Percentiles rank a stretch among this genome's conserved stretches.
These are phyloP conservation scores for Pygoscelis antarcticus DNA, from an alignment of 2,113 vertebrate species.

Conservation along the genomic window DNA sequence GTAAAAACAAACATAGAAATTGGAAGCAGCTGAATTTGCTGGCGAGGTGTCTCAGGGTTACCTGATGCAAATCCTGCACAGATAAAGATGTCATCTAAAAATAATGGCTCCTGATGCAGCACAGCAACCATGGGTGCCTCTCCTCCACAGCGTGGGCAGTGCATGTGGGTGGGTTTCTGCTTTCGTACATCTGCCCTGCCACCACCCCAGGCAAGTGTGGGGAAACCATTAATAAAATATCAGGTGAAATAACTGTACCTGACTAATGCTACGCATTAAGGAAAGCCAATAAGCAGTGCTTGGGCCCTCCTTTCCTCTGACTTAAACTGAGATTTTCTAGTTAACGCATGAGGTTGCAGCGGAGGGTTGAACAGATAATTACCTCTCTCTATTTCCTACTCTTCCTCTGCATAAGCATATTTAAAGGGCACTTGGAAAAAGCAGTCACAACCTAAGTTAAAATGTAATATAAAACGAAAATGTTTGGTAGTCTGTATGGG, in stretches of 20 bases:
- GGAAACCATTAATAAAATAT: neutral
- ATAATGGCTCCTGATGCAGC: neutral
- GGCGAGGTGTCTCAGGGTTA: neutral
- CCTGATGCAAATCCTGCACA: neutral
- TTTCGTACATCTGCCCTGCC: neutral
- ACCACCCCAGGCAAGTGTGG: neutral
- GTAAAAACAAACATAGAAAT: neutral
- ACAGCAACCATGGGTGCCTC: neutral
- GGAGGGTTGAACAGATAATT: constrained; percentile 24
- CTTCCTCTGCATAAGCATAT: constrained; percentile 28
- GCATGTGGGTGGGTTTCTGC: neutral
- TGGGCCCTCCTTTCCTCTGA: neutral
- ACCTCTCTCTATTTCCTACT: neutral
- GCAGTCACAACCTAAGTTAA: neutral
- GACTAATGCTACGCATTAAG: neutral
- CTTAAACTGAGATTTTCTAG: neutral
- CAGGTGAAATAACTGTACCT: neutral
- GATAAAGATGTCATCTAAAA: neutral
- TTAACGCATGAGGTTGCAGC: neutral
- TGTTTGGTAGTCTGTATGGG: neutral
- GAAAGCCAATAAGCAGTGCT: neutral
- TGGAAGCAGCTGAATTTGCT: neutral
- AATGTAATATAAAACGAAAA: neutral
- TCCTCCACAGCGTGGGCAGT: neutral
- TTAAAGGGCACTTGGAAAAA: constrained; percentile 17